Evolutionary conservation across 2,113 vertebrate genomes (phyloP), one percentile per base, ranked within the genome.

Genomic region (Gulo gulo): DNA sequence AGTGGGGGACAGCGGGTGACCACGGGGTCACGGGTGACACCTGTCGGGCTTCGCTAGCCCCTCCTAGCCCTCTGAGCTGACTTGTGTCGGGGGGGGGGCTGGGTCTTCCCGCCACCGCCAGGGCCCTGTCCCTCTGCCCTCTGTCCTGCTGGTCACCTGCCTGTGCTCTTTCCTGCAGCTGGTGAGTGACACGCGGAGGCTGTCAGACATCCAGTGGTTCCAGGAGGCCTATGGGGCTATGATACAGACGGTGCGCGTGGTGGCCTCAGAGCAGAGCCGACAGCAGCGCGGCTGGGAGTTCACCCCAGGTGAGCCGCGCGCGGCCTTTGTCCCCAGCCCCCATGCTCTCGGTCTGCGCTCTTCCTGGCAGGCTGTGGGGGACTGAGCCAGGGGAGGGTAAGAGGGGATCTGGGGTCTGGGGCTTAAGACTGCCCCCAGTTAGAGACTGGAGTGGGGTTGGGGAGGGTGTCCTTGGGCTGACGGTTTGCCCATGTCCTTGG

Each of bases 131-230:
- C 10, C 93, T 0, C 16, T 2, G 1, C 98, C 98, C 89, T 99
- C 29, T 99, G 99, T 99, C 99, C 99, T 95, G 88, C 96, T 24
- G 4, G 47, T 79, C 20, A 36, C 15, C 69, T 93, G 84, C 97
- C 0, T 9, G 26, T 74, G 34, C 45, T 61, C 24, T 73, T 16
- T 1, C 3, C 4, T 0, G 0, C 98, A 99, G 99, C 98, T 99
- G 63, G 99, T 99, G 98, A 99, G 99, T 5, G 99, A 99, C 15
- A 96, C 99, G 0, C 98, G 99, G 67, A 98, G 99, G 42, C n/a
- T 94, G n/a, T 99, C 99, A 0, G 99, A 99, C 12, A 95, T 99
- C 82, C 98, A 99, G 71, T 99, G 99, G 99, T 99, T 99, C 98
- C 98, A 6, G 97, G 95, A 96, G 0, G 57, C 97, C 82, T 99